Conservation (phyloP, 2,888 invertebrate species). For the Hanleya hanleyi region DNA sequence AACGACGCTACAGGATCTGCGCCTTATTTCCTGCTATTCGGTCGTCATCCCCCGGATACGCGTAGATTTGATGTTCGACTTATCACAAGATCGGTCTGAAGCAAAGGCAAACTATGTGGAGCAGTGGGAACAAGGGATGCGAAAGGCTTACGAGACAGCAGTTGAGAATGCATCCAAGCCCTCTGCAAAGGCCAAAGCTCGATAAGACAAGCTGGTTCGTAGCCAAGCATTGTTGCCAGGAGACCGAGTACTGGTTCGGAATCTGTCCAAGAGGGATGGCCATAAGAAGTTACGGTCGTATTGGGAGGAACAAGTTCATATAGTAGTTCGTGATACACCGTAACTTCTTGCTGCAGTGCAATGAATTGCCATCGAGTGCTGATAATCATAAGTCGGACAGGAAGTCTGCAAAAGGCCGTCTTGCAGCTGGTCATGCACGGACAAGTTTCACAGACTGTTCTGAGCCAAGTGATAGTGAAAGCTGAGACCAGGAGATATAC, state of each 20-base stretch:
- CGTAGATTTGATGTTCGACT: slow-evolving; percentile 18
- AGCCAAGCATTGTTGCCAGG: slow-evolving; percentile 8
- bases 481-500: no score
- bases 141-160: slow-evolving; percentile 30
- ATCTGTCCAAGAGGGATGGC: slow-evolving; percentile 11
- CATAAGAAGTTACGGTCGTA: not conserved
- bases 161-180: slow-evolving; percentile 13
- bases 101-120: slow-evolving; percentile 14
- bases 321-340: slow-evolving; percentile 34
- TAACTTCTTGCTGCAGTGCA: slow-evolving; percentile 17
- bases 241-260: slow-evolving; percentile 9
- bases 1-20: not conserved
- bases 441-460: no score
- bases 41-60: slow-evolving; percentile 6
- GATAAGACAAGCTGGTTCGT: not conserved
- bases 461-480: no score
- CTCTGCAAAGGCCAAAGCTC: not conserved
- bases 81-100: not conserved
- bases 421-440: no score
- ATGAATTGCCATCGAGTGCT: slow-evolving; percentile 9
- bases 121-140: slow-evolving; percentile 20
- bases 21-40: not conserved
- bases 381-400: no score
- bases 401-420: no score
- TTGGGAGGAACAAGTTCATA: not conserved